Base-by-base conservation (phyloP, 1,140 invertebrate genomes). In the Saccostrea echinata region DNA sequence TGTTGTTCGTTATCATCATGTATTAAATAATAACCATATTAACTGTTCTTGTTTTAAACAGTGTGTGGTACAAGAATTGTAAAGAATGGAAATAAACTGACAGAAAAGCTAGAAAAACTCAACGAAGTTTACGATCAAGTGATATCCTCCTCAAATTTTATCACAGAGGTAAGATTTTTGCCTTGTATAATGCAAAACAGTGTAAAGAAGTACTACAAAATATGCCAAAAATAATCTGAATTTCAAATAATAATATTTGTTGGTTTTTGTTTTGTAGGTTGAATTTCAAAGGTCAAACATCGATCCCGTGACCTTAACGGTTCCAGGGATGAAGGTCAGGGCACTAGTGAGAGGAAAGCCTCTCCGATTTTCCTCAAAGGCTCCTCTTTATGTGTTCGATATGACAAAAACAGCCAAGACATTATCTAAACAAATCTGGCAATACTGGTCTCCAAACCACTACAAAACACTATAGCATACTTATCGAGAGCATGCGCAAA, bases 71-170 rank as follows among this genome's bases (percentile, higher is more conserved):
- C 24, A 24, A 33, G 27, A 76, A 76, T 76, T 13, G 68, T 76
- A 33, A 76, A 76, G 13, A 76, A 76, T 76, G 68, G 68, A 18
- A 76, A 30, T 16, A 76, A 76, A 30, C 27, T 76, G 13, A 76
- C 68, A 16, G 68, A 76, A 30, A 76, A 76, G 27, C 68, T 76
- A 27, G 27, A 30, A 2, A 76, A 76, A 76, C 24, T 76, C 11
- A 76, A 76, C 30, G 68, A 76, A 76, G 68, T 76, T 27, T 76
- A 76, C 27, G 30, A 76, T 13, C 68, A 76, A 33, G 68, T 76
- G 27, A 76, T 76, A 27, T 24, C 68, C 68, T 76, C 68, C 27
- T 76, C 68, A 33, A 76, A 76, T 76, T 27, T 76, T 33, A 27
- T 76, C 68, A 76, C 68, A 76, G 13, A 76, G 68, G 68, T 71